Conservation (phyloP, 1,140 invertebrate species). For the Brachionus angularis region DNA sequence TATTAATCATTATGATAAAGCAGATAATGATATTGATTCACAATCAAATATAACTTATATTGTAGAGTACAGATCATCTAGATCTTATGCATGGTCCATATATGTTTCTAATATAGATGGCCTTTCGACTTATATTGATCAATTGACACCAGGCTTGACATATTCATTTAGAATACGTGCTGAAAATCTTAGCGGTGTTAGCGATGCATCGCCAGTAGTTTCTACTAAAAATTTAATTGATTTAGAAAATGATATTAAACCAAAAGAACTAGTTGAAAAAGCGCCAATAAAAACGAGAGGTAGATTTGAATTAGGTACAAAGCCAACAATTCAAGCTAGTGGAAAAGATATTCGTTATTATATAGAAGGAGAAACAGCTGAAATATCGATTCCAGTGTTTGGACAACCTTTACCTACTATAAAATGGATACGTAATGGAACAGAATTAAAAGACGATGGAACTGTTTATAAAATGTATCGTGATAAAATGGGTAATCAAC, state of each 20-base stretch:
- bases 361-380: slow-evolving; percentile 77
- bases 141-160: background rate
- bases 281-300: background rate
- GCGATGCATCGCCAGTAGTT: background rate
- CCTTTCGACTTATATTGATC: background rate
- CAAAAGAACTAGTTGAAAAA: background rate
- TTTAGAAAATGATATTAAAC: background rate
- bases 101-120: slow-evolving; percentile 4
- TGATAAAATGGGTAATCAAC: slow-evolving; percentile 79
- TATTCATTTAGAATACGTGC: slow-evolving; percentile 40
- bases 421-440: slow-evolving; percentile 64
- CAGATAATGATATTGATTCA: too few relatives aligned
- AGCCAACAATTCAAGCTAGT: slow-evolving; percentile 70
- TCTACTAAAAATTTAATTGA: slow-evolving; percentile 4
- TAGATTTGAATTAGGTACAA: slow-evolving; percentile 1
- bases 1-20: too few relatives aligned
- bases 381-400: slow-evolving; percentile 84
- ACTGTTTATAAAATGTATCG: slow-evolving; percentile 60
- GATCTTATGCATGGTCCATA: slow-evolving; percentile 23
- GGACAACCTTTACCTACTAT: slow-evolving; percentile 85
- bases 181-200: slow-evolving; percentile 34
- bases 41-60: slow-evolving; percentile 9
- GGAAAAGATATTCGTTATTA: slow-evolving; percentile 80
- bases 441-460: background rate
- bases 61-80: slow-evolving; percentile 20